Evolutionary conservation across 2,888 invertebrate genomes (phyloP), one percentile per base, ranked within the genome.

Genomic region (Molorchus minor): DNA sequence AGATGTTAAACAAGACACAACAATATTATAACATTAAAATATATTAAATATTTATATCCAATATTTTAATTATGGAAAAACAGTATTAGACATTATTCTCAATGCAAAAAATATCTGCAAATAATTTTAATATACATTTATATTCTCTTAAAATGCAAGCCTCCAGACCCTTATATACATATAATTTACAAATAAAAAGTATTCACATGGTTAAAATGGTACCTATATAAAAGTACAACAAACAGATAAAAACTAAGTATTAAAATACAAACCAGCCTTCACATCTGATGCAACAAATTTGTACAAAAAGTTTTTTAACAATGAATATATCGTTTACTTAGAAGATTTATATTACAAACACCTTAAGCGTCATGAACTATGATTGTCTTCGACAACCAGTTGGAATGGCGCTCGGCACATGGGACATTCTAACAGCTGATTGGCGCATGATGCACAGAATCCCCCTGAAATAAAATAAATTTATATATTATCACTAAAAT

Each of bases 371-470:
- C 83, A 83, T 68, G 67, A 68, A 21, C 58, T 20, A 70, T 80
- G 81, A 75, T 78, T 79, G 65, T 83, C 83, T 53, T 80, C 78
- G 56, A 80, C 73, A 41, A 83, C 79, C 72, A 83, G 80, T 70
- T 82, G 81, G 69, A 92, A 90, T 44, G 83, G 80, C 56, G 87
- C 84, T 69, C 96, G 87, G 81, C 96, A 96, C 86, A 96, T 88
- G 10, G 96, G 96, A 79, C 96, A 96, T 69, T 88, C 89, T 66
- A 87, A 86, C 68, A 96, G 78, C 77, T 92, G 91, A 56, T 88
- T 83, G 10, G 91, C 88, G 83, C 94, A 94, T 10, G 85, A 82
- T 44, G 85, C 84, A 82, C 96, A 96, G 82, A 96, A 94, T 33
- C 94, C n/a, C 95, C 81, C 93, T 87, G 82, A 47, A 85, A 84